Conservation (phyloP, 2,888 invertebrate species). For the Volucella inanis region DNA sequence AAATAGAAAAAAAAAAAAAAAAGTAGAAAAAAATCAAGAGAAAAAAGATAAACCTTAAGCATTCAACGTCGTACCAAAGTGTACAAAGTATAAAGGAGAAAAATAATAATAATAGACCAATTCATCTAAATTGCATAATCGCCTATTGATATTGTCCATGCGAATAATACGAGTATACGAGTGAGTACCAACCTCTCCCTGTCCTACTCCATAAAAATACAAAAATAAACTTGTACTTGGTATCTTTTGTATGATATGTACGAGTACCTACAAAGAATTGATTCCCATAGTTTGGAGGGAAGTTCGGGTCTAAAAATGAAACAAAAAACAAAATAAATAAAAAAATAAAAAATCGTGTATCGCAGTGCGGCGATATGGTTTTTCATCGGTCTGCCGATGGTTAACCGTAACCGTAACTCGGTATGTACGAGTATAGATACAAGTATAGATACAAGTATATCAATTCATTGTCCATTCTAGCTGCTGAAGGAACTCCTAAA, state of each 20-base stretch:
- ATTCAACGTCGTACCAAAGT: constrained; percentile 27
- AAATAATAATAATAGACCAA: constrained; percentile 74
- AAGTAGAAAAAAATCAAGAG: background rate
- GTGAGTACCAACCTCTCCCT: constrained; percentile 48
- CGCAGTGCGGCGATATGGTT: constrained; percentile 68
- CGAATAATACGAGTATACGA: constrained; percentile 65
- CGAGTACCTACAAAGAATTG: constrained; percentile 42
- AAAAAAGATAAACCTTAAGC: too few relatives aligned
- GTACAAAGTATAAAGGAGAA: constrained; percentile 63
- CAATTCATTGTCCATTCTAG: constrained; percentile 63
- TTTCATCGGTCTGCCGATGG: constrained; percentile 53
- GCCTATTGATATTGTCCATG: constrained; percentile 76
- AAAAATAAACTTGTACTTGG: constrained; percentile 34
- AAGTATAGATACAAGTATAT: constrained; percentile 41
- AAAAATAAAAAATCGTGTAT: constrained; percentile 64
- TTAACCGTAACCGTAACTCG: background rate
- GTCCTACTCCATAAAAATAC: constrained; percentile 16
- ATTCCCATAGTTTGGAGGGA: constrained; percentile 70
- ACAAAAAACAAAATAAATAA: too few relatives aligned
- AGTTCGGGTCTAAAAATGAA: background rate
- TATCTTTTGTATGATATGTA: constrained; percentile 37
- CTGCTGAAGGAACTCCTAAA: constrained; percentile 25
- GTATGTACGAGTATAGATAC: constrained; percentile 31
- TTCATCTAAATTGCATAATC: constrained; percentile 76
- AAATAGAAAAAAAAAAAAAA: constrained; percentile 1